Evolutionary conservation across 2,888 invertebrate species (phyloP), one percentile per base, ranked within the genome.

Genomic region (Caenorhabditis sp.): DNA sequence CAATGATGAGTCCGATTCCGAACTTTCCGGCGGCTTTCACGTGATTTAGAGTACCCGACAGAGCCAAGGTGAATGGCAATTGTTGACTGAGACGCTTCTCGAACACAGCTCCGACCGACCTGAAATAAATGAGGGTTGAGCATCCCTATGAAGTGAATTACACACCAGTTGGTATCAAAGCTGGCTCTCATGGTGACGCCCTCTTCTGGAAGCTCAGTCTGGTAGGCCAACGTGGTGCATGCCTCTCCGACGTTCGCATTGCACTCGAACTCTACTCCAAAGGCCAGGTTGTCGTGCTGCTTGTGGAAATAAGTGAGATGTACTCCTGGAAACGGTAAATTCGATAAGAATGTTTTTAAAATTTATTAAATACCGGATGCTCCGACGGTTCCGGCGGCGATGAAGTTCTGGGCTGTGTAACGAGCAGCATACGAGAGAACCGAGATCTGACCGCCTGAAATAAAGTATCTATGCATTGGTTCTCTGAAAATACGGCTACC

Each of bases 131-230:
- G 27, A 6, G 11, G 7, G 27, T 15, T 0, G 9, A 24, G 17
- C 17, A 6, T 6, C n/a, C 17, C 7, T 41, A 26, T 39, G 6
- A 2, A 27, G n/a, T 4, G 22, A 2, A 35, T 13, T 4, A 62
- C 59, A 17, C 2, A 80, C 95, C 95, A 95, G 90, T 95, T 95
- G 46, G 95, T 94, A 90, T 96, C 95, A 58, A 95, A 92, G 90
- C 94, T 94, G 87, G 95, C 96, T 93, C 93, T 94, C 90, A 97
- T 96, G 56, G 94, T 92, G 86, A 96, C 92, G 90, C 96, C 95
- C 61, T 96, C 95, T 90, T 95, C 95, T 48, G 96, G 96, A 89
- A 98, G 92, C 90, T 96, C 96, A 32, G 90, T 93, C 91, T 97
- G 96, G 91, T 98, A 98, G 11, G 94, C 96, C 84, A 97, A 92